A percentile compares a stretch with the other conserved stretches of the same genome.
phyloP scores from a whole-genome alignment of 2,113 vertebrate species.

The Odocoileus virginianus region DNA sequence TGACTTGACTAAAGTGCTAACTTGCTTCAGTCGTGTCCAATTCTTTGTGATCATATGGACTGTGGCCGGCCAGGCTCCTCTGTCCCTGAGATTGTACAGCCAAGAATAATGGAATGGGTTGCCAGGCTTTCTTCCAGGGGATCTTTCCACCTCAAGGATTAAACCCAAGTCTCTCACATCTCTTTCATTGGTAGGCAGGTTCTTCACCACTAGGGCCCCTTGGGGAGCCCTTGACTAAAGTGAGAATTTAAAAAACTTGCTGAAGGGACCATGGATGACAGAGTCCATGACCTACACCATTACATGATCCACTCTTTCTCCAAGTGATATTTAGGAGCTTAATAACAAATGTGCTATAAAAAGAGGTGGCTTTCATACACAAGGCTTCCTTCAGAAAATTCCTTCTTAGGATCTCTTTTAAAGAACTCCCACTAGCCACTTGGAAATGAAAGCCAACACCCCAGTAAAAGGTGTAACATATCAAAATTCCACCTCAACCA shows the following conservation, averaged over 20 bases:
- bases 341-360: neutral
- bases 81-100: neutral
- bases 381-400: neutral
- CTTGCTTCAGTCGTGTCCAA: neutral
- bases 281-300: rapidly evolving
- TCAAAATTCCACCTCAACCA: neutral
- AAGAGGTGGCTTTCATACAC: neutral
- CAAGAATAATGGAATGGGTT: neutral
- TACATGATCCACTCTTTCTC: neutral
- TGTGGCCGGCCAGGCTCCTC: neutral
- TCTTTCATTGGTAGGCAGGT: neutral
- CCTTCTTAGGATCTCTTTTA: neutral
- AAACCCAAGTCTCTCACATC: neutral
- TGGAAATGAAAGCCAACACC: neutral
- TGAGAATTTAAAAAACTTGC: neutral
- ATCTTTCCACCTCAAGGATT: neutral
- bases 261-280: neutral
- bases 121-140: neutral
- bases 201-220: neutral
- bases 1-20: neutral
- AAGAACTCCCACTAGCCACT: neutral
- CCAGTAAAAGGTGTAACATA: neutral
- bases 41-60: neutral
- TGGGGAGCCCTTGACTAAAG: neutral
- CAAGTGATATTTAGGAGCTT: neutral